These are phyloP conservation scores for Xiphias gladius DNA, from an alignment of 2,113 vertebrate species.

Conservation along the genomic window DNA sequence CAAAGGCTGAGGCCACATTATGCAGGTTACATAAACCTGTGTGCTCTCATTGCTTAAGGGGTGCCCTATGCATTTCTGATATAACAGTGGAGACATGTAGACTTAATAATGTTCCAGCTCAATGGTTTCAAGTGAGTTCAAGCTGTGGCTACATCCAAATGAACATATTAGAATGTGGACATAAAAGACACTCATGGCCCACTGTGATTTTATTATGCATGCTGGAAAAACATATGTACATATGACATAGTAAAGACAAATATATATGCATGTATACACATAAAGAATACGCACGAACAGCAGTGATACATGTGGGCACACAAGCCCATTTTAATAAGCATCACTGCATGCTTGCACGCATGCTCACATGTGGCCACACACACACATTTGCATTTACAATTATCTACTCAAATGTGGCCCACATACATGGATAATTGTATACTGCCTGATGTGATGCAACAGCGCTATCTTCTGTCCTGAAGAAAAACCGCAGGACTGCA, in stretches of 20 bases:
- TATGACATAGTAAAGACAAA: background rate
- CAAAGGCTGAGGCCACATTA: slow-evolving; percentile 42
- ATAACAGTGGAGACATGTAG: slow-evolving; percentile 7
- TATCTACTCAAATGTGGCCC: slow-evolving; percentile 30
- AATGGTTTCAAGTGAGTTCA: slow-evolving; percentile 10
- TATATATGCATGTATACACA: background rate
- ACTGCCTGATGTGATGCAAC: slow-evolving; percentile 52
- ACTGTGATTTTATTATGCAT: slow-evolving; percentile 12
- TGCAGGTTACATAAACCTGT: slow-evolving; percentile 61
- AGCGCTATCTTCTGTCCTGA: slow-evolving; percentile 70
- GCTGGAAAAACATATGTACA: slow-evolving; percentile 20
- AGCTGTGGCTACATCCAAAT: background rate
- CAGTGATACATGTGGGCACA: slow-evolving; percentile 10
- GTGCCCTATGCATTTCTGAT: background rate
- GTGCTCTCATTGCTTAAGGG: slow-evolving; percentile 1
- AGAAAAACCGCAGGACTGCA: slow-evolving; percentile 64
- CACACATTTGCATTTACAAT: slow-evolving; percentile 21
- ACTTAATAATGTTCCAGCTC: slow-evolving; percentile 10
- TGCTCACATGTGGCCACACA: background rate
- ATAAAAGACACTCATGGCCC: background rate
- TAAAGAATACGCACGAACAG: slow-evolving; percentile 11
- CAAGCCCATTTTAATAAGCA: slow-evolving; percentile 5
- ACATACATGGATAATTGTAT: slow-evolving; percentile 12
- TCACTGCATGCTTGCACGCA: background rate
- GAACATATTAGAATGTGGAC: background rate